Base-by-base conservation (phyloP, 2,888 invertebrate species). In the Drosophila eohydei region DNA sequence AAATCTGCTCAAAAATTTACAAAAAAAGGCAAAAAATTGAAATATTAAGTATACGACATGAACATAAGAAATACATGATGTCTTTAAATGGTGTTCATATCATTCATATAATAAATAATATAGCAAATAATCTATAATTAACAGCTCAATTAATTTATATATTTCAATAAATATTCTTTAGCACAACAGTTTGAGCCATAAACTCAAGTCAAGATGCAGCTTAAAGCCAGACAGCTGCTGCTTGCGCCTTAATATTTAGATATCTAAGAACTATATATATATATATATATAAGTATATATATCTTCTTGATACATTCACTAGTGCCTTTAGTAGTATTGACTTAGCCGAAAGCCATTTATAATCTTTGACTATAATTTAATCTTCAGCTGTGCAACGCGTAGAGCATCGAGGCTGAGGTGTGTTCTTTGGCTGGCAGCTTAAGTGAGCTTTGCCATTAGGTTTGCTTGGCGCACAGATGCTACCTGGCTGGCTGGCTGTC, bases 361-460 rank as follows among this genome's bases (percentile, higher is more conserved):
- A 34, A 52, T 52, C 26, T 50, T 50, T 50, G 30, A 50, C 26
- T 50, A 50, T 32, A 50, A 50, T 50, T 50, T 12, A 50, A 52
- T 52, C 61, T 30, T 12, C 7, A 2, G 40, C 21, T 26, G 9
- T 12, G 50, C 50, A 59, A 63, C 48, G 57, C 8, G 30, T 14
- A 54, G 59, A 44, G 69, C 59, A 68, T 52, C 46, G 40, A 36
- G 14, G 40, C 46, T 41, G 56, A 52, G 40, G 55, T 50, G 67
- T 46, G 60, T 58, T 56, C 56, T 56, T 40, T 28, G 50, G 48
- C 59, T 60, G 54, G 50, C 67, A 51, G 63, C 58, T 76, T 70
- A 83, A 77, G 83, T 73, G 72, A 54, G 72, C 75, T 75, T 60
- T 73, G 76, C 68, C 83, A 80, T 82, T 82, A 80, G 62, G 55